A percentile compares a stretch with the other conserved stretches of the same genome.
phyloP scores from a whole-genome alignment of 2,113 vertebrate genomes.

The Salvelinus sp. region DNA sequence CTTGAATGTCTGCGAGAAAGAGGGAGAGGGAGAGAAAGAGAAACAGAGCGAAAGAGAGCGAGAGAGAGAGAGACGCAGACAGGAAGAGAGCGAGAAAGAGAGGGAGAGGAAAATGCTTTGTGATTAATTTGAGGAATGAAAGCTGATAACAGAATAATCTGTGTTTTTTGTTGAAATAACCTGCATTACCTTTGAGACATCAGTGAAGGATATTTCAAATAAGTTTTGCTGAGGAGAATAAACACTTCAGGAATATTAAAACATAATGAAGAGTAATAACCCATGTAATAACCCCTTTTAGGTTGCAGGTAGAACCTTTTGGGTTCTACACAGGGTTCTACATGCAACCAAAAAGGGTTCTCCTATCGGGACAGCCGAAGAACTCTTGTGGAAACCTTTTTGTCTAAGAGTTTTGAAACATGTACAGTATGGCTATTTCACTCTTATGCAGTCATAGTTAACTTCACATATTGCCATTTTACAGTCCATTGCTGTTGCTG shows the following conservation, averaged over 20 bases:
- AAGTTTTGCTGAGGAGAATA: background rate
- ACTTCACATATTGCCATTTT: too few relatives aligned
- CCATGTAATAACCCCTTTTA: too few relatives aligned
- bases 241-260: background rate
- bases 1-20: constrained; percentile 24
- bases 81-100: background rate
- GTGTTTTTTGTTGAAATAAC: constrained; percentile 26
- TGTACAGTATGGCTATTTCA: too few relatives aligned
- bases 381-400: too few relatives aligned
- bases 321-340: too few relatives aligned
- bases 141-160: constrained; percentile 27
- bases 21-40: background rate
- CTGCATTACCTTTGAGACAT: background rate
- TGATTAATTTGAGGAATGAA: constrained; percentile 36
- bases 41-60: too few relatives aligned
- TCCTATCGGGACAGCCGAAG: too few relatives aligned
- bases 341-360: too few relatives aligned
- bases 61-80: background rate
- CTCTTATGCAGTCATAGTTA: too few relatives aligned
- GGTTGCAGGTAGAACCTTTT: too few relatives aligned
- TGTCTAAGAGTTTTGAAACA: too few relatives aligned
- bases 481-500: too few relatives aligned
- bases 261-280: background rate
- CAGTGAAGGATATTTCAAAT: background rate
- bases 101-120: constrained; percentile 17